Evolutionary conservation across 2,797 vertebrate genomes (phyloP).

Genomic region (Neoniphon sammara): DNA sequence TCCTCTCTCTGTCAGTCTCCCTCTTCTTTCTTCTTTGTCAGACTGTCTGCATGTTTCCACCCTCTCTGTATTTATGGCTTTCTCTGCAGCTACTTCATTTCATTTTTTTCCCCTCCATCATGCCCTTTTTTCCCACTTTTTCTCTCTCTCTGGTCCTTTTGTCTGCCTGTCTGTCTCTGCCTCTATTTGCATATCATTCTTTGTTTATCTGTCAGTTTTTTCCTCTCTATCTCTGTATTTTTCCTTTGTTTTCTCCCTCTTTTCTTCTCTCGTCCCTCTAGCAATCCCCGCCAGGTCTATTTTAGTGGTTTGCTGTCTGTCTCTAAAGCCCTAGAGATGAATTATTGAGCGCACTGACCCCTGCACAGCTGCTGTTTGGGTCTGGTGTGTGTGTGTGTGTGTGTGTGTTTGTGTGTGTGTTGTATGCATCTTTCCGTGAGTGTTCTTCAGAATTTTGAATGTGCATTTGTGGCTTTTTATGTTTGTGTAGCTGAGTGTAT

Average conservation of each 20-base stretch:
- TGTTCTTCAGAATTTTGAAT: slow-evolving; percentile 4
- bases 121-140: neutral
- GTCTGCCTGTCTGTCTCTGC: slow-evolving; percentile 14
- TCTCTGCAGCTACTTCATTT: neutral
- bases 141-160: slow-evolving; percentile 15
- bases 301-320: slow-evolving; percentile 45
- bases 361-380: slow-evolving; percentile 39
- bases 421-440: slow-evolving; percentile 26
- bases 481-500: neutral
- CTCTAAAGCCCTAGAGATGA: slow-evolving; percentile 48
- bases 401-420: neutral
- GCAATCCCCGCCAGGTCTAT: slow-evolving; percentile 26
- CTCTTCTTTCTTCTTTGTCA: slow-evolving; percentile 15
- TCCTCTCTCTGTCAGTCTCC: neutral
- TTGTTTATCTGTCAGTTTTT: slow-evolving; percentile 9
- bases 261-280: neutral
- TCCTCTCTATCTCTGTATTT: neutral
- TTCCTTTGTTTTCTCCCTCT: neutral
- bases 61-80: slow-evolving; percentile 15
- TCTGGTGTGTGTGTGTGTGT: slow-evolving; percentile 25
- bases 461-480: neutral
- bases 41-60: slow-evolving; percentile 17
- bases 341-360: slow-evolving; percentile 69
- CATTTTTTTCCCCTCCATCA: neutral
- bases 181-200: neutral